Percentiles rank a stretch among this genome's conserved stretches.
These are phyloP conservation scores for Lingula anatina DNA, from an alignment of 2,888 invertebrate genomes.

Conservation along the genomic window DNA sequence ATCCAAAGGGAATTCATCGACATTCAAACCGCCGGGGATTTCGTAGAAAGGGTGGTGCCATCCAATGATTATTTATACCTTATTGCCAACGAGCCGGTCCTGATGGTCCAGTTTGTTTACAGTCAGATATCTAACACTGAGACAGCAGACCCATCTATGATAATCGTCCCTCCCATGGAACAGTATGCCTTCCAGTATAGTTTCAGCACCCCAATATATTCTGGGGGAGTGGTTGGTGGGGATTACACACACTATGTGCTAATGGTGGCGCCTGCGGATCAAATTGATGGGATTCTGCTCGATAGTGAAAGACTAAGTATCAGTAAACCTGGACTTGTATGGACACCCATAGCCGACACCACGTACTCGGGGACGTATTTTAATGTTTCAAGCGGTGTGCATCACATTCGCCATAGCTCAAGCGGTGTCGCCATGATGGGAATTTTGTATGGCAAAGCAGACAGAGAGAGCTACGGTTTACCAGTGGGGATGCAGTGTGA, in stretches of 20 bases:
- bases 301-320: neutral
- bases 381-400: conserved; percentile 3
- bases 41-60: conserved; percentile 7
- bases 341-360: neutral
- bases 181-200: neutral
- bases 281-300: neutral
- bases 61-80: neutral
- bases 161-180: conserved; percentile 11
- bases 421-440: conserved; percentile 11
- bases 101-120: conserved; percentile 10
- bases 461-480: conserved; percentile 14
- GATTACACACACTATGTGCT: neutral
- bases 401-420: conserved; percentile 6
- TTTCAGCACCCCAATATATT: neutral
- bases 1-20: too few species aligned
- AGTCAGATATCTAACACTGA: neutral
- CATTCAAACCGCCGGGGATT: neutral
- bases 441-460: conserved; percentile 12
- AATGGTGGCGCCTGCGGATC: neutral
- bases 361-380: neutral
- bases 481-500: neutral
- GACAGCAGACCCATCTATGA: conserved; percentile 17
- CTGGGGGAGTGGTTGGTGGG: neutral
- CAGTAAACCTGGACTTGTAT: neutral
- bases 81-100: conserved; percentile 5